Evolutionary conservation across 2,113 vertebrate species (phyloP), one percentile per base, ranked within the genome.

Genomic region (Helogale parvula): DNA sequence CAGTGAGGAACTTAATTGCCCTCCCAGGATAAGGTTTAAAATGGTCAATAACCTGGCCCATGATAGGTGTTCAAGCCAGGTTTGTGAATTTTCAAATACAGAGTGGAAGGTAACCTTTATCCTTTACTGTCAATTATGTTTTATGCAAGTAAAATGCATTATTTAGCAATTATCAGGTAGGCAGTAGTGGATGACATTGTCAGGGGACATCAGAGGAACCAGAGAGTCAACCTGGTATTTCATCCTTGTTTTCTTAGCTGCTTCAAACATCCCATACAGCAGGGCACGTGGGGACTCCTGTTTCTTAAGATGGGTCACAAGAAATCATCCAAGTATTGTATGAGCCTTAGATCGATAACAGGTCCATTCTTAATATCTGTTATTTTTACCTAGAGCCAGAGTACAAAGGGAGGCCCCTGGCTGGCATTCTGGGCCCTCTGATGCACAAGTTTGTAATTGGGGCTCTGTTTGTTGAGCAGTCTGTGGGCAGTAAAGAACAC

Each of bases 111-210:
- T 50, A 50, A 50, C 50, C 50, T 50, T 69, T 66, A 79, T 14
- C 54, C 3, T 23, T 86, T 14, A 41, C 5, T 0, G 4, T 33
- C 54, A 63, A 33, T 50, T 65, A 14, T 31, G 65, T 45, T 81
- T 77, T 66, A 71, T 66, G 1, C 50, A 81, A 94, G 31, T 86
- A 95, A 93, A 82, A 68, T 92, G 21, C n/a, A 41, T 86, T 77
- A 31, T 77, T 89, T 79, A 45, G n/a, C 7, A 35, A 74, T 47
- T 54, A 15, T 17, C 74, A 63, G 9, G 23, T 92, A 69, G 89
- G 63, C 35, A 74, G 16, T 35, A 45, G 21, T 41, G 33, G 38
- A 27, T 54, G 60, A 85, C 29, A 4, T 65, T 93, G 83, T 71
- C 63, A 63, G 65, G 57, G 47, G 10, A 68, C 35, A 84, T 80